A percentile compares a stretch with the other conserved stretches of the same genome.
phyloP scores from a whole-genome alignment of 2,888 invertebrate genomes.

The Cheilosia vernalis region DNA sequence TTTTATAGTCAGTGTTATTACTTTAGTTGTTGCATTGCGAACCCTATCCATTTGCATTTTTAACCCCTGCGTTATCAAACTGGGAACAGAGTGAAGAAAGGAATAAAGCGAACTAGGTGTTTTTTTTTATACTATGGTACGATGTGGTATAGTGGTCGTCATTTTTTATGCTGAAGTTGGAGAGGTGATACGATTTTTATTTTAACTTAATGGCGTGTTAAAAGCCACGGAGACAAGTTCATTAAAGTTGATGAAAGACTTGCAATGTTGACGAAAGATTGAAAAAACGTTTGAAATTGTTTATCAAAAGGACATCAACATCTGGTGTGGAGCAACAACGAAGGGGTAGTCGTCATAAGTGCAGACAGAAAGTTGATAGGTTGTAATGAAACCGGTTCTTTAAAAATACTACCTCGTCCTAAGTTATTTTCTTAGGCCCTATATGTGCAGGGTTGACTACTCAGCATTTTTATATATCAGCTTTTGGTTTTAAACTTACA shows the following conservation, averaged over 20 bases:
- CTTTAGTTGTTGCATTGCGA: constrained; percentile 16
- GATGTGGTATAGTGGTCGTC: neutral
- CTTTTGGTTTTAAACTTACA: too few species aligned
- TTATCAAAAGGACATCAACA: neutral
- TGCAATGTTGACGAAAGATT: constrained; percentile 11
- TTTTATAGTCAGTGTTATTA: constrained; percentile 40
- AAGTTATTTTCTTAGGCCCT: too few species aligned
- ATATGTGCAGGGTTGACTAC: too few species aligned
- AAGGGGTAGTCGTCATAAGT: too few species aligned
- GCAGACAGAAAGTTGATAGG: too few species aligned
- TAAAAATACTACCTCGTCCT: too few species aligned
- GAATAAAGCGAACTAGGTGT: neutral
- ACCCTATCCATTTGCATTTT: constrained; percentile 50
- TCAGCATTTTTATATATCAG: too few species aligned
- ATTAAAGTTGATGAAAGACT: constrained; percentile 1
- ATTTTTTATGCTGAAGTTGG: constrained; percentile 4
- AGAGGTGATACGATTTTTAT: neutral
- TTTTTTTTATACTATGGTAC: neutral
- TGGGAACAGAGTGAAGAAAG: neutral
- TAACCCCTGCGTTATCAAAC: neutral
- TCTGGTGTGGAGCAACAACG: too few species aligned
- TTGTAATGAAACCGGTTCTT: too few species aligned
- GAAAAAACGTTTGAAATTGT: constrained; percentile 1
- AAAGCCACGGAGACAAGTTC: neutral
- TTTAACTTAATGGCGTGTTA: neutral